Conservation (phyloP, 2,113 vertebrate genomes). For the Actenoides hombroni region DNA sequence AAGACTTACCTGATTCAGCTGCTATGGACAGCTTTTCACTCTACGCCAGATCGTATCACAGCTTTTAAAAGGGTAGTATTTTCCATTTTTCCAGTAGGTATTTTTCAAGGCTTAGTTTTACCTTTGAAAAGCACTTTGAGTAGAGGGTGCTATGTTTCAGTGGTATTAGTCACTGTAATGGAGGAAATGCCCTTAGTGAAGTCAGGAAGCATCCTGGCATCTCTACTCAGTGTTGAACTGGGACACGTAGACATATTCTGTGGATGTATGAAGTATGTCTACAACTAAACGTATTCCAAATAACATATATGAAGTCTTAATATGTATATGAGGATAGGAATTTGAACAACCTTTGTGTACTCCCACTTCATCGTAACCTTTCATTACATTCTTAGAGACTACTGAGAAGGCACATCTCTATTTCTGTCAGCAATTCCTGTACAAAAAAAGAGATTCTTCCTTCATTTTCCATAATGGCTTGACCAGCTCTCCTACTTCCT, state of each 20-base stretch:
- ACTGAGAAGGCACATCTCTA: not conserved
- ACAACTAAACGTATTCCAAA: not conserved
- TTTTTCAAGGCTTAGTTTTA: not conserved
- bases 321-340: not conserved
- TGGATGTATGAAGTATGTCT: not conserved
- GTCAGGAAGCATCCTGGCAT: not conserved
- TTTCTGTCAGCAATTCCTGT: not conserved
- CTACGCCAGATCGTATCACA: not conserved
- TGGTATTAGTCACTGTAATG: not conserved
- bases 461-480: not conserved
- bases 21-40: not conserved
- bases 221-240: rapidly evolving
- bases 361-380: not conserved
- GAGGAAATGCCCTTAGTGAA: not conserved
- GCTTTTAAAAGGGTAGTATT: not conserved
- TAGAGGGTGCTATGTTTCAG: not conserved
- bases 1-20: not conserved
- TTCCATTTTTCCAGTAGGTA: not conserved
- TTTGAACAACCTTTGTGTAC: not conserved
- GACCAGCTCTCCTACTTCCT: not conserved
- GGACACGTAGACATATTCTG: not conserved
- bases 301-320: not conserved
- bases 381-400: not conserved
- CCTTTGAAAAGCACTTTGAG: not conserved
- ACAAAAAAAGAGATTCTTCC: not conserved